phyloP scores from a whole-genome alignment of 2,113 vertebrate genomes.

The Prionailurus bengalensis region DNA sequence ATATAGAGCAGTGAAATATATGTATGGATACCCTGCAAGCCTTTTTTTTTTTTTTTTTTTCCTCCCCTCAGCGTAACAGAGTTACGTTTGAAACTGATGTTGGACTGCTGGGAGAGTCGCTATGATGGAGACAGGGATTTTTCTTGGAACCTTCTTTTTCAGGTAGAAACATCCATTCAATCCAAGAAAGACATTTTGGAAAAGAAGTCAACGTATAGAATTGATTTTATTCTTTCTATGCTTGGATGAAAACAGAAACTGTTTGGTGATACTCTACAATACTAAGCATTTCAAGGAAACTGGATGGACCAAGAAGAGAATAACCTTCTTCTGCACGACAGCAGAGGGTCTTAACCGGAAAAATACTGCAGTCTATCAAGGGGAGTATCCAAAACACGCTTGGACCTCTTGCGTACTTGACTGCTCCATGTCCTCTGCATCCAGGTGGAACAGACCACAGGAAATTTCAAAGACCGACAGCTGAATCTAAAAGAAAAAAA shows the following conservation, averaged over 20 bases:
- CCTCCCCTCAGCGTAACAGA: neutral
- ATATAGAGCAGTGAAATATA: constrained; percentile 48
- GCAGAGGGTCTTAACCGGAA: neutral
- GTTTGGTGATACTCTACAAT: neutral
- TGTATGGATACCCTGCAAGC: neutral
- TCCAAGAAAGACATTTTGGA: constrained; percentile 58
- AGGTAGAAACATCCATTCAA: constrained; percentile 22
- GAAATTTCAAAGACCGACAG: constrained; percentile 68
- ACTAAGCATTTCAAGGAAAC: constrained; percentile 48
- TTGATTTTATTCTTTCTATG: constrained; percentile 62
- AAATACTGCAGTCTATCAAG: constrained; percentile 36
- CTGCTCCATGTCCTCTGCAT: constrained; percentile 76
- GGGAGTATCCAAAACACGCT: constrained; percentile 71
- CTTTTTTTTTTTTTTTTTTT: neutral
- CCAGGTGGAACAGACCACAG: constrained; percentile 71
- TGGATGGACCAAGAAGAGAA: neutral
- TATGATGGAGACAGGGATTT: neutral
- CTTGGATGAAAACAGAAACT: constrained; percentile 57
- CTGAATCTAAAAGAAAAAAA: constrained; percentile 82
- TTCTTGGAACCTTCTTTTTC: neutral
- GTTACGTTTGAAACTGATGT: neutral
- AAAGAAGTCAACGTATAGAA: constrained; percentile 51
- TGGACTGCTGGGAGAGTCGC: neutral
- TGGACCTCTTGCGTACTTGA: constrained; percentile 70
- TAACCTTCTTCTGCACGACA: neutral